Conservation (phyloP, 2,888 invertebrate species). For the Acleris laterana region DNA sequence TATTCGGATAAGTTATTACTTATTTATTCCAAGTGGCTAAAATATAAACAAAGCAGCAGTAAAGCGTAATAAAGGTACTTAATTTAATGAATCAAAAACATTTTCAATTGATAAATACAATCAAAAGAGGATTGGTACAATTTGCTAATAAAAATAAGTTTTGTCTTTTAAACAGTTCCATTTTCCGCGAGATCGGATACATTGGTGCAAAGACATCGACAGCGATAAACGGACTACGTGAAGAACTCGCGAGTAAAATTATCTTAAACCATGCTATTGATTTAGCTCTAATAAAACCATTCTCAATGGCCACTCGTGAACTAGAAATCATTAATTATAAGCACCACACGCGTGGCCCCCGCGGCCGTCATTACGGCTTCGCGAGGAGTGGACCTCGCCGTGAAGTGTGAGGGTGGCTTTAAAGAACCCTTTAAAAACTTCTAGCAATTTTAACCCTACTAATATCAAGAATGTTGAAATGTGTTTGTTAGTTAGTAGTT, state of each 20-base stretch:
- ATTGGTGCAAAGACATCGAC: too few relatives aligned
- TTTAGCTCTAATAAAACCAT: slow-evolving; percentile 2
- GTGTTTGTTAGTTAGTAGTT: too few relatives aligned
- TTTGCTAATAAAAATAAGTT: too few relatives aligned
- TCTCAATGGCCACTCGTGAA: slow-evolving; percentile 30
- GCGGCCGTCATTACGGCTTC: slow-evolving; percentile 46
- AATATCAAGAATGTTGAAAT: neutral
- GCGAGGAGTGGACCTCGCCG: slow-evolving; percentile 42
- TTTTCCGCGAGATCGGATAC: too few relatives aligned
- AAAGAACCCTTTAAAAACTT: slow-evolving; percentile 31
- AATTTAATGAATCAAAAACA: too few relatives aligned
- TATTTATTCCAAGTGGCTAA: slow-evolving; percentile 3
- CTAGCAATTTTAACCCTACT: neutral
- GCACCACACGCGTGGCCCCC: slow-evolving; percentile 45
- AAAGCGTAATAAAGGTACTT: neutral
- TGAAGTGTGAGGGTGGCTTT: slow-evolving; percentile 36
- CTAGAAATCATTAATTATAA: slow-evolving; percentile 79
- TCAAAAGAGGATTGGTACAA: too few relatives aligned
- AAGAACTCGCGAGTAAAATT: too few relatives aligned
- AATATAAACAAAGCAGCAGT: neutral
- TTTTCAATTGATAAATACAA: too few relatives aligned
- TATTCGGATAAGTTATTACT: slow-evolving; percentile 15
- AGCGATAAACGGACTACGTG: too few relatives aligned
- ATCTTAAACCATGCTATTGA: slow-evolving; percentile 3
- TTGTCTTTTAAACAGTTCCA: too few relatives aligned